These are phyloP conservation scores for Okamejei kenojei DNA, from an alignment of 2,797 vertebrate species.

Conservation along the genomic window DNA sequence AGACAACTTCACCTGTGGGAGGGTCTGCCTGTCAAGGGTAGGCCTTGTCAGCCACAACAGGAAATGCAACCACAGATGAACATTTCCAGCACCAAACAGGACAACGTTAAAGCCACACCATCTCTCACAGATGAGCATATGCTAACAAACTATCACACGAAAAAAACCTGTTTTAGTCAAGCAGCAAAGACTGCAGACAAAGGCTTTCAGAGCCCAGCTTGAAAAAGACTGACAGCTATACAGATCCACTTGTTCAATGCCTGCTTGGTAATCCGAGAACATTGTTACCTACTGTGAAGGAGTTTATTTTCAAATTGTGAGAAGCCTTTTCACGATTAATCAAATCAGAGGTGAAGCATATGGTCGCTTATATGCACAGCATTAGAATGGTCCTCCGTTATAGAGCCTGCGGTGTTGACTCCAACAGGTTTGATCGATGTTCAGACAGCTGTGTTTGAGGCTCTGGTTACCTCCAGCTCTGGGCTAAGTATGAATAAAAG, in stretches of 20 bases:
- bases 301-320: not conserved
- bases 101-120: no score
- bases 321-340: not conserved
- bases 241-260: not conserved
- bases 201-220: not conserved
- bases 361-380: not conserved
- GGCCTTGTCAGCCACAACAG: no score
- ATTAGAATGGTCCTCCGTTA: not conserved
- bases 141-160: not conserved
- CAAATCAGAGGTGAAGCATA: not conserved
- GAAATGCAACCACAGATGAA: no score
- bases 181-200: not conserved
- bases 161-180: not conserved
- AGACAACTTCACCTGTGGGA: no score
- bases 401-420: not conserved
- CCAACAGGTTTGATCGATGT: not conserved
- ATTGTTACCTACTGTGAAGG: not conserved
- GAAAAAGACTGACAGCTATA: not conserved
- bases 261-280: not conserved
- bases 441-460: not conserved
- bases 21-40: no score
- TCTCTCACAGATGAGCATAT: no score
- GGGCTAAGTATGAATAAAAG: not conserved
- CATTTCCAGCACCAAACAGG: no score
- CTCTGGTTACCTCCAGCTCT: not conserved